Evolutionary conservation across 2,113 vertebrate species (phyloP), one percentile per base, ranked within the genome.

Genomic region (Sinocyclocheilus maitianheensis): DNA sequence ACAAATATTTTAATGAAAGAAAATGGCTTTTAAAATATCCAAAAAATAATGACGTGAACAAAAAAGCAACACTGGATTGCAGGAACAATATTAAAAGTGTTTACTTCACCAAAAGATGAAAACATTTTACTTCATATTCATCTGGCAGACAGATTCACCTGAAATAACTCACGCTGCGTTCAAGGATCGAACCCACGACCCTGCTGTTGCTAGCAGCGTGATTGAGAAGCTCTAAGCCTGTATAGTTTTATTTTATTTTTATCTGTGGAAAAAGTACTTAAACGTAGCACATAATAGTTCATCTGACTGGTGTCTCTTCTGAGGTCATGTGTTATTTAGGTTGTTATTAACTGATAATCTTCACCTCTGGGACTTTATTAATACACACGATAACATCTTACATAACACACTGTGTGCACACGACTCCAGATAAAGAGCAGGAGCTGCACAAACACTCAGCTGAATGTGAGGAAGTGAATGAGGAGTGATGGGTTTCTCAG

Each of bases 1-100:
- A 74, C 71, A 74, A 46, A 74, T 4, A 74, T 74, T 46, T 74
- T 22, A 74, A 74, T 74, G 1, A 74, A n/a, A 74, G 71, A 71
- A 43, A 46, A 74, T 74, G 2, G 16, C 40, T 74, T 74, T 74
- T 74, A n/a, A 74, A 74, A 74, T 74, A 74, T 12, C 1, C 20
- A 5, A n/a, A 37, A 67, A 37, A 48, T 74, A 74, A 43, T 12
- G 71, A n/a, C 20, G 1, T 40, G 2, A 40, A 72, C 10, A 22
- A 72, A 72, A 22, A 40, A 10, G 4, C 34, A 71, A 30, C 6
- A 18, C 7, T 43, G 40, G 40, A 43, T 43, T 43, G 40, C 43
- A 46, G 34, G 8, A 72, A 72, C 18, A 72, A 40, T 40, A 10
- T 18, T 71, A 22, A 63, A 24, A 26, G 6, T 24, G 22, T 24